phyloP scores from a whole-genome alignment of 2,888 invertebrate species.

The Caradrina clavipalpis region DNA sequence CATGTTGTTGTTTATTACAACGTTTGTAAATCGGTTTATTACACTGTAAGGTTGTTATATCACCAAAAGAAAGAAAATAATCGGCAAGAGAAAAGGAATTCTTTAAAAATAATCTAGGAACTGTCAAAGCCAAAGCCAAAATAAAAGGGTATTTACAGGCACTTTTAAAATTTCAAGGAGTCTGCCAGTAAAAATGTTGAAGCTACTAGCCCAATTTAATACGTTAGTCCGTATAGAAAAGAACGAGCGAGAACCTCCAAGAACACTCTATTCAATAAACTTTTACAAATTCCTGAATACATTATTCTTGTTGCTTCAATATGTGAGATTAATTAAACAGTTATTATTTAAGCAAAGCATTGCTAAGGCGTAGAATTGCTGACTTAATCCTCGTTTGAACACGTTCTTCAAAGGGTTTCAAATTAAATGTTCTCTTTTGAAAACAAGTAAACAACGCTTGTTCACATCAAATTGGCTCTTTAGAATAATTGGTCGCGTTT shows the following conservation, averaged over 20 bases:
- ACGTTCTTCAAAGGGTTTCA: slow-evolving; percentile 68
- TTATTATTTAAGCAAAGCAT: background rate
- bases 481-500: slow-evolving; percentile 81
- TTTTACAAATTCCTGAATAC: too few species aligned
- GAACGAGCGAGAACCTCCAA: background rate
- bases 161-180: too few species aligned
- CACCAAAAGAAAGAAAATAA: too few species aligned
- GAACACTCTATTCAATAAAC: too few species aligned
- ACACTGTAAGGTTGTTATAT: too few species aligned
- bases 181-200: too few species aligned
- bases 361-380: background rate
- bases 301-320: background rate
- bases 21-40: too few species aligned
- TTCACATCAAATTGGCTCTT: slow-evolving; percentile 78
- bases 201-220: background rate
- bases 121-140: too few species aligned
- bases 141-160: too few species aligned
- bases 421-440: slow-evolving; percentile 78
- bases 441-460: slow-evolving; percentile 77
- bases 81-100: too few species aligned
- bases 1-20: too few species aligned
- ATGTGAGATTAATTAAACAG: background rate
- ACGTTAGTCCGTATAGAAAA: background rate
- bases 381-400: slow-evolving; percentile 15
- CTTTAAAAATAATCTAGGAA: too few species aligned